These are phyloP conservation scores for Meteorus sp. DNA, from an alignment of 1,140 invertebrate species.

Conservation along the genomic window DNA sequence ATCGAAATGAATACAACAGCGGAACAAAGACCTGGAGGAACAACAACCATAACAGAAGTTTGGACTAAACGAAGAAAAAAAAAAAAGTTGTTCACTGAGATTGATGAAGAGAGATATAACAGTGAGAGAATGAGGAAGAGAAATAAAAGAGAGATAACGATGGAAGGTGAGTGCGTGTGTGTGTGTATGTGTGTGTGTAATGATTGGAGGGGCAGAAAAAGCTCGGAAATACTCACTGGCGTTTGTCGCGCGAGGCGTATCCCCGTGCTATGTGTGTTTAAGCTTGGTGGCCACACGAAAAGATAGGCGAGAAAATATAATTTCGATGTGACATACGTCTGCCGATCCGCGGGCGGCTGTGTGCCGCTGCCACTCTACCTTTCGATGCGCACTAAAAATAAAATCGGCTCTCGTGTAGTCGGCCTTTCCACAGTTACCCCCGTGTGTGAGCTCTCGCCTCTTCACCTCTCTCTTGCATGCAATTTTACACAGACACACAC, in stretches of 20 bases:
- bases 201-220: constrained; percentile 8
- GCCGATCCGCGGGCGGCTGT: constrained; percentile 31
- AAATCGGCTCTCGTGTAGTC: constrained; percentile 38
- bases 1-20: too few relatives aligned
- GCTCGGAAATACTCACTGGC: constrained; percentile 13
- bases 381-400: constrained; percentile 49
- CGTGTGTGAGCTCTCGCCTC: constrained; percentile 10
- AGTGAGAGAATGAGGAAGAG: constrained; percentile 21
- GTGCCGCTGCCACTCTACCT: constrained; percentile 36
- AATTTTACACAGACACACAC: too few relatives aligned
- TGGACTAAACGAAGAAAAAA: too few relatives aligned
- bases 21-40: too few relatives aligned
- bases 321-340: constrained; percentile 20
- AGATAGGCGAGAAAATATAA: constrained; percentile 4
- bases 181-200: not conserved
- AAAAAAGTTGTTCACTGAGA: too few relatives aligned
- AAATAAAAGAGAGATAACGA: constrained; percentile 15
- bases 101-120: too few relatives aligned
- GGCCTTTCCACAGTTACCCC: constrained; percentile 20
- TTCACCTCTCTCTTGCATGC: too few relatives aligned
- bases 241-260: constrained; percentile 5
- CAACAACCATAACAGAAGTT: too few relatives aligned
- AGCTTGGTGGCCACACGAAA: constrained; percentile 8
- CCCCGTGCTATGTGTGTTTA: constrained; percentile 22
- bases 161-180: constrained; percentile 6